Conservation (phyloP, 2,888 invertebrate species). For the Dryobota labecula region DNA sequence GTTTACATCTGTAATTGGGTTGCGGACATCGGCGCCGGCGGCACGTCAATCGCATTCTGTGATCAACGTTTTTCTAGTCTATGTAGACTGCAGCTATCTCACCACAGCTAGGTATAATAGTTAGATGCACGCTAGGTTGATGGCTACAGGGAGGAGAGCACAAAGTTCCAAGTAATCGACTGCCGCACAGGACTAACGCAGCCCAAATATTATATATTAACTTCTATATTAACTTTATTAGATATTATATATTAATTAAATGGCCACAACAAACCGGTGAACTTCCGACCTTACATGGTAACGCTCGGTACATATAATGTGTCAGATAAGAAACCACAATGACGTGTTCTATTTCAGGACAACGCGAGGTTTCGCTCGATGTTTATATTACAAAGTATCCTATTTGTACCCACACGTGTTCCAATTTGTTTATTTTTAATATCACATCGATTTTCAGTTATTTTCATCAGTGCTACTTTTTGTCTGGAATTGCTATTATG, state of each 20-base stretch:
- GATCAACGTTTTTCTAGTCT: not conserved
- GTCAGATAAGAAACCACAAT: constrained; percentile 53
- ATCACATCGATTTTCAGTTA: constrained; percentile 20
- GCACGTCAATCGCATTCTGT: not conserved
- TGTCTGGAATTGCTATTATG: not conserved
- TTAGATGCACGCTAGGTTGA: not conserved
- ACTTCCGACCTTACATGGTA: constrained; percentile 15
- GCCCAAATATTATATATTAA: too few species aligned
- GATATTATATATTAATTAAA: too few species aligned
- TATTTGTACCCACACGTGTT: constrained; percentile 19
- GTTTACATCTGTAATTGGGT: not conserved
- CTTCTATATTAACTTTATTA: too few species aligned
- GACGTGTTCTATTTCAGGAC: constrained; percentile 40
- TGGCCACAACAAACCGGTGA: constrained; percentile 22
- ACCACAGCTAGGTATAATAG: not conserved
- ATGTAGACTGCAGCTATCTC: not conserved
- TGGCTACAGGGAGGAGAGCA: not conserved
- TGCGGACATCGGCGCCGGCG: not conserved
- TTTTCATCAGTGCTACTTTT: not conserved
- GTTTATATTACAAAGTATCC: constrained; percentile 19
- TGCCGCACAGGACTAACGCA: not conserved
- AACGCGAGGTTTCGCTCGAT: constrained; percentile 21
- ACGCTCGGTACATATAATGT: not conserved
- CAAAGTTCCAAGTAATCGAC: not conserved
- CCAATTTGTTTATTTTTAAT: constrained; percentile 4